Percentiles rank a stretch among this genome's conserved stretches.
These are phyloP conservation scores for Stomatorhinus ivindoensis DNA, from an alignment of 2,113 vertebrate species.

Conservation along the genomic window DNA sequence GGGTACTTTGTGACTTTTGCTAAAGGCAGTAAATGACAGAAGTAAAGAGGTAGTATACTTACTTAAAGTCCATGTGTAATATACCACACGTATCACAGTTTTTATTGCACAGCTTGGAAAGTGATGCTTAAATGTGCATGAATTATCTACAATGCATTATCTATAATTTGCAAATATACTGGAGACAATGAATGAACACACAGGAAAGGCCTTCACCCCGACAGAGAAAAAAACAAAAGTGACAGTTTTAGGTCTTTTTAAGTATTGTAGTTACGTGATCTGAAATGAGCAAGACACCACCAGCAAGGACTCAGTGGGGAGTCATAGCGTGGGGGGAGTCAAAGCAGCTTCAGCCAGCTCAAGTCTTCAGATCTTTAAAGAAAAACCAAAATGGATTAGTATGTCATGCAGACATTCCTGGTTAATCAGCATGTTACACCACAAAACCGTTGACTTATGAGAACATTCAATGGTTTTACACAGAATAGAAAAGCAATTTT, in stretches of 20 bases:
- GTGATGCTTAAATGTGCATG: not conserved
- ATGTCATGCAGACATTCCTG: not conserved
- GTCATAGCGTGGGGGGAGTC: slow-evolving; percentile 5
- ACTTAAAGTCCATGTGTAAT: not conserved
- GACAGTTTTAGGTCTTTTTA: too few relatives aligned
- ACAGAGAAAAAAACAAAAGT: not conserved
- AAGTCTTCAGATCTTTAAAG: slow-evolving; percentile 57
- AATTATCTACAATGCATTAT: not conserved
- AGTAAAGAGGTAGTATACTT: not conserved
- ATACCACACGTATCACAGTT: not conserved
- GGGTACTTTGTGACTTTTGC: not conserved
- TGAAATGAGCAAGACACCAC: not conserved
- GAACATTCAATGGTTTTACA: not conserved
- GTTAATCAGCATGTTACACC: not conserved
- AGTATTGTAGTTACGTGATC: not conserved
- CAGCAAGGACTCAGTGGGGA: not conserved
- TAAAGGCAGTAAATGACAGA: not conserved
- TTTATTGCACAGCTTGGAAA: not conserved
- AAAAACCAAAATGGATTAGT: slow-evolving; percentile 17
- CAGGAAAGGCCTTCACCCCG: not conserved
- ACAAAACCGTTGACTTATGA: not conserved
- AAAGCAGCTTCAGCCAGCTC: slow-evolving; percentile 52
- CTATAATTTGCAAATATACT: not conserved
- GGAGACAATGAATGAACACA: not conserved
- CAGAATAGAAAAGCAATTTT: not conserved